Conservation (phyloP, 1,140 invertebrate genomes). For the Episyrphus balteatus region DNA sequence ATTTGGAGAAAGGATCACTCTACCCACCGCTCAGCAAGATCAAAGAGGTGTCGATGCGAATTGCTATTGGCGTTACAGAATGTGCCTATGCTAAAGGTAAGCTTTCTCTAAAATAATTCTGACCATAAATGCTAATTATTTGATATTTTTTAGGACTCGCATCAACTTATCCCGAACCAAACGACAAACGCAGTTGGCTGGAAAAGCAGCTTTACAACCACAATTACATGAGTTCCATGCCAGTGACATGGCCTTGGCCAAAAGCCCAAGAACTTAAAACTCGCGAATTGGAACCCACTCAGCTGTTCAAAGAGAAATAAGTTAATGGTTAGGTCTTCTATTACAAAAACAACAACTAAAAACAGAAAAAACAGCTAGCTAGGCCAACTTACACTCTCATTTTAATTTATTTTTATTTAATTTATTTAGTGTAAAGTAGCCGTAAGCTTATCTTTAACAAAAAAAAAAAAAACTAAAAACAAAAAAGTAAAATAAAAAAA, state of each 20-base stretch:
- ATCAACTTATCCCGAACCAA: conserved; percentile 73
- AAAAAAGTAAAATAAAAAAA: too few species aligned
- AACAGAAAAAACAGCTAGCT: too few species aligned
- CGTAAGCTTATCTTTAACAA: too few species aligned
- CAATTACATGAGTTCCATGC: conserved; percentile 67
- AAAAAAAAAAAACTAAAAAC: too few species aligned
- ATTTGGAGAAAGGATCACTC: conserved; percentile 77
- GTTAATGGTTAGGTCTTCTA: background rate
- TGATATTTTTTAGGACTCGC: conserved; percentile 54
- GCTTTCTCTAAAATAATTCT: conserved; percentile 46
- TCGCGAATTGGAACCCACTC: conserved; percentile 33
- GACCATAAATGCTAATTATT: conserved; percentile 18
- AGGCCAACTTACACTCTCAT: too few species aligned
- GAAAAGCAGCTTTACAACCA: conserved; percentile 65
- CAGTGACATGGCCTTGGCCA: conserved; percentile 60
- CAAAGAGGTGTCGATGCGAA: conserved; percentile 75
- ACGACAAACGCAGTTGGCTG: conserved; percentile 60
- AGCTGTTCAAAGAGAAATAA: conserved; percentile 30
- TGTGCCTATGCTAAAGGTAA: conserved; percentile 79
- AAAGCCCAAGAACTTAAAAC: conserved; percentile 35
- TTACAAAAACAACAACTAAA: background rate
- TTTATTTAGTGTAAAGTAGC: too few species aligned
- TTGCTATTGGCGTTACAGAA: conserved; percentile 77
- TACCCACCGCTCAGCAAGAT: conserved; percentile 88
- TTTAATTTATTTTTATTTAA: too few species aligned